Evolutionary conservation across 2,888 invertebrate genomes (phyloP).

Genomic region (Venustoraphidia nigricollis): DNA sequence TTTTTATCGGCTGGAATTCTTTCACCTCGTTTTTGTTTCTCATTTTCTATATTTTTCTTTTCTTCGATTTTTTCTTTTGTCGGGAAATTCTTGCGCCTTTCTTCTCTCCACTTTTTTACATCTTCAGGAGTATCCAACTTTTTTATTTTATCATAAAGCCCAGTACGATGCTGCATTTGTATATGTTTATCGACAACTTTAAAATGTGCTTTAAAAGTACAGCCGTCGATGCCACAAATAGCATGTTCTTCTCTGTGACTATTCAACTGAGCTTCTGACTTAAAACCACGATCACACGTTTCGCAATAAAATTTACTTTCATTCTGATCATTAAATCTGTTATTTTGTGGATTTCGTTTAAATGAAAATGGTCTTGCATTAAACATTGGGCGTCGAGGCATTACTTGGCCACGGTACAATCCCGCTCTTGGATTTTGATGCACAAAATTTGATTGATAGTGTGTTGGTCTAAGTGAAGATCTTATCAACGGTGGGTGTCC

Average conservation of each 20-base stretch:
- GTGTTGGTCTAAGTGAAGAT: too few relatives aligned
- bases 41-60: constrained; percentile 43
- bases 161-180: constrained; percentile 69
- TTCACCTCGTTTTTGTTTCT: constrained; percentile 61
- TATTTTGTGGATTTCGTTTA: too few relatives aligned
- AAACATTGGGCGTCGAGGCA: too few relatives aligned
- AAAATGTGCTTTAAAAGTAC: constrained; percentile 62
- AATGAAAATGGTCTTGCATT: too few relatives aligned
- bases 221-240: constrained; percentile 67
- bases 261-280: constrained; percentile 37
- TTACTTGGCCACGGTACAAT: too few relatives aligned
- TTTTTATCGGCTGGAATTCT: constrained; percentile 35
- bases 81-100: constrained; percentile 66
- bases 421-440: too few relatives aligned
- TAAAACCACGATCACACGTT: constrained; percentile 67
- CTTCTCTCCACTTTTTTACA: constrained; percentile 68
- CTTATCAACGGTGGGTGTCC: too few relatives aligned
- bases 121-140: constrained; percentile 65
- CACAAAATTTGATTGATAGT: too few relatives aligned
- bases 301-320: constrained; percentile 44
- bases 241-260: constrained; percentile 60
- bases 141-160: constrained; percentile 63
- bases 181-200: constrained; percentile 69
- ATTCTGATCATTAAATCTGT: not conserved
- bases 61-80: constrained; percentile 41